Percentiles rank a stretch among this genome's conserved stretches.
Evolutionary conservation across 2,888 invertebrate species (phyloP).

Genomic region (Parnassius apollo): DNA sequence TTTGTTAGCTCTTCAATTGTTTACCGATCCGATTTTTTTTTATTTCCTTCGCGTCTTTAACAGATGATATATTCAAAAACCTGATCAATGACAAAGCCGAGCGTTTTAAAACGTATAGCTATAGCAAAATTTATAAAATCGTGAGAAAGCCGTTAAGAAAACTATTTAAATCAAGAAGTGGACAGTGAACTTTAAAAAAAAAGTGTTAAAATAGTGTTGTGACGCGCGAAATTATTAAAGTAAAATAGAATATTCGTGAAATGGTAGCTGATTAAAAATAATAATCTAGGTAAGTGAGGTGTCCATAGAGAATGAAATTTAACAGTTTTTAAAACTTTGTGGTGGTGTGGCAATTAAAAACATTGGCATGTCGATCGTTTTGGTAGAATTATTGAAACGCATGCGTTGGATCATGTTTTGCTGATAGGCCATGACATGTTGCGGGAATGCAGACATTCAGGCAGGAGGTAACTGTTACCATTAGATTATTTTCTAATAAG

Average conservation of each 20-base stretch:
- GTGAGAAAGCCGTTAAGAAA: conserved; percentile 14
- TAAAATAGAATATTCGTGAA: conserved; percentile 32
- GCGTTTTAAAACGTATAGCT: conserved; percentile 5
- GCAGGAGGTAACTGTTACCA: conserved; percentile 36
- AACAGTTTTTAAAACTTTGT: conserved; percentile 56
- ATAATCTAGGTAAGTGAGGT: conserved; percentile 71
- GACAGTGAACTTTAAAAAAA: conserved; percentile 33
- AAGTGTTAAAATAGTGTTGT: conserved; percentile 31
- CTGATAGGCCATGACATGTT: conserved; percentile 33
- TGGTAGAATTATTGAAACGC: conserved; percentile 53
- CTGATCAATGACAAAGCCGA: conserved; percentile 35
- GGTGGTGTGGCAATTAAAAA: conserved; percentile 68
- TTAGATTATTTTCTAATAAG: conserved; percentile 29
- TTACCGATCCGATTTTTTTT: conserved; percentile 69
- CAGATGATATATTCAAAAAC: conserved; percentile 37
- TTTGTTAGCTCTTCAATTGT: conserved; percentile 77
- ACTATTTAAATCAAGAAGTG: conserved; percentile 34
- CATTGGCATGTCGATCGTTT: conserved; percentile 59
- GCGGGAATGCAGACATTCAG: conserved; percentile 42
- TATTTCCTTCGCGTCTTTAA: conserved; percentile 42
- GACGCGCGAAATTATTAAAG: conserved; percentile 26
- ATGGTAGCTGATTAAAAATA: conserved; percentile 40
- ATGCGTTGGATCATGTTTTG: conserved; percentile 57
- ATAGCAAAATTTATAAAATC: not conserved
- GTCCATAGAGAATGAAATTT: conserved; percentile 56